Base-by-base conservation (phyloP, 2,888 invertebrate species). In the Stictocephala bisonia region DNA sequence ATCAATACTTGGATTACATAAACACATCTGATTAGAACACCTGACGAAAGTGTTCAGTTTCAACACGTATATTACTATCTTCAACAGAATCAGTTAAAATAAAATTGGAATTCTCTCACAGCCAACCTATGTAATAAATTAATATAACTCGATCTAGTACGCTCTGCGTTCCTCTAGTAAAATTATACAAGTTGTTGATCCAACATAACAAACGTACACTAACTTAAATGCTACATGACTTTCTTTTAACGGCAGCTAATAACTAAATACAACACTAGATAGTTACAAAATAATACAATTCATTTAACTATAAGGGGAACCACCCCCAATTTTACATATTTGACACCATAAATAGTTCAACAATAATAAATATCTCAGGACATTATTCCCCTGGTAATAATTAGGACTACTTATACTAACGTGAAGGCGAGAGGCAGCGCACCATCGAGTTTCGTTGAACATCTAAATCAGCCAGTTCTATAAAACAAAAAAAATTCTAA, bases 71-170 rank as follows among this genome's bases (percentile, higher is more conserved):
- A 44, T n/a, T 15, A 44, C 15, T 44, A 6, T 20, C 60, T 40
- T 2, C 26, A 35, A 60, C 22, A 24, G 22, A 64, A 64, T 41
- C 44, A 40, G 44, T 64, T 26, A 64, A 60, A 41, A 26, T 64
- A 64, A 64, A 44, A 44, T n/a, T 64, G 64, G 64, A 64, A 64
- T 64, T 64, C 60, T 64, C 64, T 64, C 64, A 64, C 64, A 64
- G 64, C 64, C 64, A 64, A 64, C 64, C 64, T 64, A 64, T 64
- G 18, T 60, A 64, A 64, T 64, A 64, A 64, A 64, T 64, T 26
- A 64, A 41, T 27, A 44, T 64, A 64, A 64, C 40, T 64, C 64
- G 18, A 44, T 18, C 27, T 44, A n/a, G 11, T 44, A 44, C 26
- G 1, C 64, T 60, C 27, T 15, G 44, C 44, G 64, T 64, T 64